Base-by-base conservation (phyloP, 2,113 vertebrate species). In the Chionomys nivalis region DNA sequence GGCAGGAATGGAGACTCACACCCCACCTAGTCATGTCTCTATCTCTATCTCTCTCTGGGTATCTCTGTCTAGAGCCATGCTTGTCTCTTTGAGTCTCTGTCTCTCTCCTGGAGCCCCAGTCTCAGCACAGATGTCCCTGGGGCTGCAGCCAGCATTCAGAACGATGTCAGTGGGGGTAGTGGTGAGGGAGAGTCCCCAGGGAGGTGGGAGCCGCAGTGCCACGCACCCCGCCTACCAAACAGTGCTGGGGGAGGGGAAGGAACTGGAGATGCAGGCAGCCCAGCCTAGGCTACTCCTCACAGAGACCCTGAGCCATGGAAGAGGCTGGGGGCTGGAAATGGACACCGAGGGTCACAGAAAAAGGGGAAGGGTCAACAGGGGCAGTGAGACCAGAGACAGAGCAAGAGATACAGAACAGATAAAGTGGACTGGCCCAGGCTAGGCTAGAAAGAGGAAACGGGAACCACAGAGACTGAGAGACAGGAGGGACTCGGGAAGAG, bases 191-290 rank as follows among this genome's bases (percentile, higher is more conserved):
- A 49, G 10, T 97, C 97, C 95, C 97, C 26, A 0, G 98, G 97
- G 97, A 96, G 91, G 95, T 97, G 96, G 97, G 96, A 96, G 95
- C 97, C 77, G 97, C 97, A 98, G 95, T 92, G 95, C 96, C 96
- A 97, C 94, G 97, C 97, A 97, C 97, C 97, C 97, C 94, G 97
- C 96, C 95, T 97, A 98, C 96, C 96, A 97, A 97, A 96, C 58
- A 97, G 97, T 66, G 4, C 89, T 88, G 96, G 96, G 97, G 93
- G 94, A 87, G 42, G 95, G 92, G 92, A 92, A 12, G 81, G 73
- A 77, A 26, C 76, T 23, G 0, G 63, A 87, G 89, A 70, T 4
- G 0, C 55, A 6, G 28, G 83, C 70, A 47, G 58, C 73, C 81
- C n/a, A 2, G 72, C 47, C 47, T 63, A 63, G 12, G 36, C 79